These are phyloP conservation scores for Drosophila seclusa DNA, from an alignment of 2,888 invertebrate species.

Conservation along the genomic window DNA sequence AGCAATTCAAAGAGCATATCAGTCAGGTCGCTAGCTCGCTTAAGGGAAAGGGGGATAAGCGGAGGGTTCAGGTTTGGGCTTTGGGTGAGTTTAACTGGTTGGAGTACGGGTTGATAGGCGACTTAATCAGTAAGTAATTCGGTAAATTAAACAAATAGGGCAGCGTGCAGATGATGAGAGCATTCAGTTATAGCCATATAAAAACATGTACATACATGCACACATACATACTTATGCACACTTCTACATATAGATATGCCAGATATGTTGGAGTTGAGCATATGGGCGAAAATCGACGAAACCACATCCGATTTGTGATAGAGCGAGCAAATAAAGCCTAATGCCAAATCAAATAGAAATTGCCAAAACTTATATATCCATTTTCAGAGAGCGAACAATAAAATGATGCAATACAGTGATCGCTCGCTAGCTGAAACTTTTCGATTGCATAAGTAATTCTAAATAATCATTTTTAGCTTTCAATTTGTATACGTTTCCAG, in stretches of 20 bases:
- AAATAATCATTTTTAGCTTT: not conserved
- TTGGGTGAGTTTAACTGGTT: not conserved
- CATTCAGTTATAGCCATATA: conserved; percentile 27
- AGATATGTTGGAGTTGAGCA: conserved; percentile 35
- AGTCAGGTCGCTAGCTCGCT: conserved; percentile 35
- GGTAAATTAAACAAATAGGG: conserved; percentile 72
- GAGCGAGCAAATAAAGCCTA: conserved; percentile 53
- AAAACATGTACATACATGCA: conserved; percentile 1
- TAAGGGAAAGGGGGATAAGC: not conserved
- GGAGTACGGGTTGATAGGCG: conserved; percentile 38
- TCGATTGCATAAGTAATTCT: not conserved
- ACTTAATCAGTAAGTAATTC: conserved; percentile 72
- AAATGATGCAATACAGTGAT: conserved; percentile 7
- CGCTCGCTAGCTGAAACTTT: not conserved
- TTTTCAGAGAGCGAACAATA: conserved; percentile 31
- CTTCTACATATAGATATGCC: conserved; percentile 15
- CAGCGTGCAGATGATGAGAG: conserved; percentile 38
- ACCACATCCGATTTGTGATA: conserved; percentile 58
- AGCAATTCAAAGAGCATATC: conserved; percentile 31
- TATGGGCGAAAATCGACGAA: conserved; percentile 54
- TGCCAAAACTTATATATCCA: conserved; percentile 50
- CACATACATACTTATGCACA: not conserved
- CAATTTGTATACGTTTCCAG: not conserved
- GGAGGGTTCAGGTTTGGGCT: conserved; percentile 15
- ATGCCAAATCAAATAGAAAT: conserved; percentile 72